phyloP scores from a whole-genome alignment of 2,113 vertebrate genomes.

The Solenodon paradoxus region DNA sequence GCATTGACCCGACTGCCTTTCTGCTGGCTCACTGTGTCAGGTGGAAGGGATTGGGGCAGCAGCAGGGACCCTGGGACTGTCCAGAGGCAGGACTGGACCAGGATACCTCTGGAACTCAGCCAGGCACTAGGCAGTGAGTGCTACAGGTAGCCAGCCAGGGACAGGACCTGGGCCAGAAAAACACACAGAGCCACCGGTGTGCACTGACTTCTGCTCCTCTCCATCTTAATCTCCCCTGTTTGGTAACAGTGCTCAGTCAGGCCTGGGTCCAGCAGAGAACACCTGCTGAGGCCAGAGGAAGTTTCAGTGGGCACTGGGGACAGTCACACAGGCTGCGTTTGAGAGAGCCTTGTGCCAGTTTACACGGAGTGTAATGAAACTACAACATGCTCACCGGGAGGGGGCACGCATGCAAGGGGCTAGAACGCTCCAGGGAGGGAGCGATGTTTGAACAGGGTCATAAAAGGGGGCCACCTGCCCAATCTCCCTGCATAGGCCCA shows the following conservation, averaged over 20 bases:
- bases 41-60: not conserved
- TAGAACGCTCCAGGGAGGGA: not conserved
- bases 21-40: conserved; percentile 40
- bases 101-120: not conserved
- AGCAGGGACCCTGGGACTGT: not conserved
- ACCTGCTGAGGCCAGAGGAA: not conserved
- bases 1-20: conserved; percentile 26
- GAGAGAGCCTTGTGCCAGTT: no score
- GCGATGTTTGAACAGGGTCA: not conserved
- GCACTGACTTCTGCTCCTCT: not conserved
- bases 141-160: not conserved
- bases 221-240: not conserved
- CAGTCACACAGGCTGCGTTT: not conserved
- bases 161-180: not conserved
- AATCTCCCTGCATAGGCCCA: not conserved
- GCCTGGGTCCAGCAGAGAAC: not conserved
- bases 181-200: not conserved
- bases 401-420: rapidly evolving
- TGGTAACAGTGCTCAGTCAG: not conserved
- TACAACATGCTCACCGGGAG: not conserved
- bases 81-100: not conserved
- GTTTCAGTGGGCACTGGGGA: not conserved
- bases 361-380: no score
- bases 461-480: not conserved
- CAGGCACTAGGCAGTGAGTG: not conserved